Percentiles rank a stretch among this genome's conserved stretches.
Conservation (phyloP, 2,888 invertebrate species). For the Chrysodeixis includens region DNA sequence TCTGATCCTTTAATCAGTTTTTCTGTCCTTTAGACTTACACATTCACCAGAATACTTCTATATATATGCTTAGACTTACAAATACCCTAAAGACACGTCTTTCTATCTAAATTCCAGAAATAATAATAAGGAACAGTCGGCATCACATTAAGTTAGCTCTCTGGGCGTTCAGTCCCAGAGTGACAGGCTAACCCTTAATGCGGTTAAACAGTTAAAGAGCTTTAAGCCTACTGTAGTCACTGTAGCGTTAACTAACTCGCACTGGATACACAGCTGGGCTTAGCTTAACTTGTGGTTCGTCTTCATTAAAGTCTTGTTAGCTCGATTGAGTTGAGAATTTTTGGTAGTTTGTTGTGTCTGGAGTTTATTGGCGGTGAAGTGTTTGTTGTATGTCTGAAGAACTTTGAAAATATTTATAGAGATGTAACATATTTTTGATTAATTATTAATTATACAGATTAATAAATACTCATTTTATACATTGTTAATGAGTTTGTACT, state of each 20-base stretch:
- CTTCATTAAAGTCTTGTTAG: conserved; percentile 52
- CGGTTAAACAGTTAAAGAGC: conserved; percentile 60
- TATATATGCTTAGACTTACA: too few relatives aligned
- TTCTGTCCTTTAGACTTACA: too few relatives aligned
- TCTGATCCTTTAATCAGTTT: too few relatives aligned
- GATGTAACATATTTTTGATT: too few relatives aligned
- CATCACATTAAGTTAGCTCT: conserved; percentile 51
- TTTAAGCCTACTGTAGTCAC: conserved; percentile 55
- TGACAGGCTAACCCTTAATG: conserved; percentile 57
- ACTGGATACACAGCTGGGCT: conserved; percentile 48
- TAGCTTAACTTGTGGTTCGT: conserved; percentile 55
- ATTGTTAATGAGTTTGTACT: too few relatives aligned
- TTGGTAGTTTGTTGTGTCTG: background rate
- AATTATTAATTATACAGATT: too few relatives aligned
- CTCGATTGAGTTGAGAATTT: conserved; percentile 28
- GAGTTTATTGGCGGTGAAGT: background rate
- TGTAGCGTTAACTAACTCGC: conserved; percentile 50
- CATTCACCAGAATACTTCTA: too few relatives aligned
- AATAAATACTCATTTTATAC: too few relatives aligned
- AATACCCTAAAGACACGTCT: too few relatives aligned
- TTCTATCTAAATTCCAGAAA: conserved; percentile 18
- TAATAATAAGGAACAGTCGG: conserved; percentile 45
- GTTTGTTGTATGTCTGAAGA: too few relatives aligned
- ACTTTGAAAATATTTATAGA: too few relatives aligned
- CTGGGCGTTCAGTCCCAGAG: conserved; percentile 42